Percentiles rank a stretch among this genome's conserved stretches.
Evolutionary conservation across 2,888 invertebrate species (phyloP).

Genomic region (Euproctis similis): DNA sequence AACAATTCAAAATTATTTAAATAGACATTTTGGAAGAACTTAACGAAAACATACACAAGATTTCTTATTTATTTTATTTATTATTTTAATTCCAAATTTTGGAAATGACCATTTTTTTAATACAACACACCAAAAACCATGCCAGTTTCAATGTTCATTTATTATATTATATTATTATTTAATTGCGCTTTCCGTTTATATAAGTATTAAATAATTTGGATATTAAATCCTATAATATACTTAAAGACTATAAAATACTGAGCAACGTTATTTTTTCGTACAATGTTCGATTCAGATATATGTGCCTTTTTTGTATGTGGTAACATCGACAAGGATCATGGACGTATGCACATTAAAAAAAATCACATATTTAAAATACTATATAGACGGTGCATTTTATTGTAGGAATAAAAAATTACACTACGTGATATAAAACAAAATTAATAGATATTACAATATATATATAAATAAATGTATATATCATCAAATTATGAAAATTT

Average conservation of each 20-base stretch:
- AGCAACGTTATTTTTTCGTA: slow-evolving; percentile 67
- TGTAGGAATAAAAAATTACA: slow-evolving; percentile 47
- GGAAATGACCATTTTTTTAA: slow-evolving; percentile 29
- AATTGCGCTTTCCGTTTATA: slow-evolving; percentile 45
- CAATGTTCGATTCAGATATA: slow-evolving; percentile 46
- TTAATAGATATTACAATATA: too few species aligned
- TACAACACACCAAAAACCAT: slow-evolving; percentile 45
- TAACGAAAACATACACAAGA: slow-evolving; percentile 23
- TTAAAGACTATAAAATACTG: slow-evolving; percentile 73
- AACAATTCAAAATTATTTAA: slow-evolving; percentile 28
- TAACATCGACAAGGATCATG: slow-evolving; percentile 27
- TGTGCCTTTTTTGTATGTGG: slow-evolving; percentile 23
- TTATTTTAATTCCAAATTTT: slow-evolving; percentile 21
- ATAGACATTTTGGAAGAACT: slow-evolving; percentile 50
- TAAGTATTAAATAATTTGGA: slow-evolving; percentile 66
- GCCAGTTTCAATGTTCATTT: too few species aligned
- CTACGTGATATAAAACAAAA: too few species aligned
- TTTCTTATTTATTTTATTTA: slow-evolving; percentile 21
- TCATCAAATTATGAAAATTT: slow-evolving; percentile 44
- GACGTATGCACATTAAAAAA: slow-evolving; percentile 43
- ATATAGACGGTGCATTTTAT: slow-evolving; percentile 50
- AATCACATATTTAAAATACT: slow-evolving; percentile 47
- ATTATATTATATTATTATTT: slow-evolving; percentile 40
- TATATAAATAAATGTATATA: slow-evolving; percentile 45
- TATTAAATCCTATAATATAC: slow-evolving; percentile 54